Evolutionary conservation across 1,140 invertebrate genomes (phyloP).

Genomic region (Heliconius eleuchia): DNA sequence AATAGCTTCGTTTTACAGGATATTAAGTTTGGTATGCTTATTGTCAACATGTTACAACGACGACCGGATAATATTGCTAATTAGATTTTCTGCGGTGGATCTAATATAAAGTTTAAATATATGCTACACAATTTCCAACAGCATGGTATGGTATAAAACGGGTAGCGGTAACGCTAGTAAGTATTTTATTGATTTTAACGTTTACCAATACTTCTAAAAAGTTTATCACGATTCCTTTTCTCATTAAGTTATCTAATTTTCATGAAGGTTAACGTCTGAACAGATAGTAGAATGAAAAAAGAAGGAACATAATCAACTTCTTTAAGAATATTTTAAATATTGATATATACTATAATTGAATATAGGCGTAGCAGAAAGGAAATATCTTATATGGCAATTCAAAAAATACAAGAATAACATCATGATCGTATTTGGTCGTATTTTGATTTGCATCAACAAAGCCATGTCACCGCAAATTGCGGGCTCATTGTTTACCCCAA

Average conservation of each 20-base stretch:
- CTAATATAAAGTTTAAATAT: conserved; percentile 58
- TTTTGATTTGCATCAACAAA: conserved; percentile 25
- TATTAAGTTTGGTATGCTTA: conserved; percentile 18
- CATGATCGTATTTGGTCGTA: background rate
- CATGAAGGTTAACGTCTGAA: no score
- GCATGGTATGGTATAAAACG: background rate
- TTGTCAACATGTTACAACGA: conserved; percentile 49
- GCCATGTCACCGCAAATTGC: conserved; percentile 35
- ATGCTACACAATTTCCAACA: conserved; percentile 11
- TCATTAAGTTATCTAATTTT: no score
- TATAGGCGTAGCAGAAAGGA: background rate
- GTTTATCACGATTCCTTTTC: no score
- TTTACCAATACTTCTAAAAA: background rate
- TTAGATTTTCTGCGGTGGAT: conserved; percentile 59
- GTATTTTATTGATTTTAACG: background rate
- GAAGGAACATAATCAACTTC: no score
- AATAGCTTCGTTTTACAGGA: conserved; percentile 16
- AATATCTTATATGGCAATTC: background rate
- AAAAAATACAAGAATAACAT: background rate
- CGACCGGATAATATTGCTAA: conserved; percentile 66
- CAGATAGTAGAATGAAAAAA: no score
- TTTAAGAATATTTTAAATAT: no score
- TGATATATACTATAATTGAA: background rate
- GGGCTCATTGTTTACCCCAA: conserved; percentile 38
- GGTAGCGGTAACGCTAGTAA: background rate